These are phyloP conservation scores for Rutpela maculata DNA, from an alignment of 2,888 invertebrate species.

Conservation along the genomic window DNA sequence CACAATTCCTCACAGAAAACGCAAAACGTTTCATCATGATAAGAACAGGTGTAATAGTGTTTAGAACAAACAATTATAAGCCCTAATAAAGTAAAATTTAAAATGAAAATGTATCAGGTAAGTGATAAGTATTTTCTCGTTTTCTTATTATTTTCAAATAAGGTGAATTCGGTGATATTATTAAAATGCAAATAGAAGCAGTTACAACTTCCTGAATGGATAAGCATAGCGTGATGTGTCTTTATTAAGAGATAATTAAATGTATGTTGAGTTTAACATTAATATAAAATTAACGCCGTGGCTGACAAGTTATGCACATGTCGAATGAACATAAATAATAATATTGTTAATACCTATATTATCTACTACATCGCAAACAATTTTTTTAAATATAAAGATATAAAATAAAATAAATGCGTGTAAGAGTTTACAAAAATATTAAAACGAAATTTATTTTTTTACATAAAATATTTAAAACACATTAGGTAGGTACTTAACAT, in stretches of 20 bases:
- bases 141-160: neutral
- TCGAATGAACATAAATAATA: neutral
- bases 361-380: no score
- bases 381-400: no score
- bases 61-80: slow-evolving; percentile 41
- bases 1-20: slow-evolving; percentile 1
- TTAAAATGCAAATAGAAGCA: slow-evolving; percentile 1
- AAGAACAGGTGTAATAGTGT: slow-evolving; percentile 27
- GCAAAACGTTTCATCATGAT: slow-evolving; percentile 10
- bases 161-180: neutral
- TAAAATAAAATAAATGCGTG: no score
- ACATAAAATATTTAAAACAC: no score
- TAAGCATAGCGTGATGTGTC: neutral
- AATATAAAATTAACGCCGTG: neutral
- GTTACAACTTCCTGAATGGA: neutral
- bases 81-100: slow-evolving; percentile 41
- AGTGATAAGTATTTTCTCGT: slow-evolving; percentile 21
- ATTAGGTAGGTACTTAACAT: no score
- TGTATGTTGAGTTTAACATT: neutral
- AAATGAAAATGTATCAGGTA: slow-evolving; percentile 51
- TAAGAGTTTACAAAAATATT: no score
- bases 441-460: no score
- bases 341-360: neutral
- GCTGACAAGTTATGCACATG: neutral
- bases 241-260: neutral